Evolutionary conservation across 2,113 vertebrate genomes (phyloP), one percentile per base, ranked within the genome.

Genomic region (Ivindomyrus marchei): DNA sequence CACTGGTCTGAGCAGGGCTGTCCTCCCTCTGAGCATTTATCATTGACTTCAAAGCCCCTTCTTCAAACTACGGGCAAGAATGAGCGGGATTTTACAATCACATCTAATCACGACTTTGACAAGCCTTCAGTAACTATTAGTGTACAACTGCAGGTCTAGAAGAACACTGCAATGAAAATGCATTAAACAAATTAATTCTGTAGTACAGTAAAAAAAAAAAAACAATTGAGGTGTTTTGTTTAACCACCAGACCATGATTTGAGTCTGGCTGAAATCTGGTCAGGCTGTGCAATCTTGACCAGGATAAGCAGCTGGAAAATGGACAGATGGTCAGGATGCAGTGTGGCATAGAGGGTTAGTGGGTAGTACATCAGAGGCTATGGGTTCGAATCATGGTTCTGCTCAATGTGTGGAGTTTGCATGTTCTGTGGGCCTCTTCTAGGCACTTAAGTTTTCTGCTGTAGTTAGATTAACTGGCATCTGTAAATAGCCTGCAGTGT

Each of bases 41-140:
- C 88, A 96, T 95, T 10, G 96, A 96, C 91, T 95, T 96, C 89
- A 97, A 91, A 36, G 96, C 95, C 15, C 96, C 96, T 89, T 97
- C 96, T 93, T 97, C 96, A 94, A 97, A 96, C 96, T 97, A 89
- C 39, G 88, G 90, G 49, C 93, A 47, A 66, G 21, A 77, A 31
- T 88, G 84, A 17, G 27, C 21, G 17, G 15, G 66, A 27, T 46
- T 9, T 87, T 46, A 58, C 10, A 85, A 85, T 45, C 31, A 31
- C 27, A 53, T 19, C 31, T 21, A 15, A 86, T 85, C 21, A 86
- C 4, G 3, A 86, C 74, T 80, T 15, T 42, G 15, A 1, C 13
- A 42, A 39, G 74, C 74, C 36, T 80, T 80, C 10, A 17, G n/a
- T 80, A 80, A 77, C 5, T 77, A 77, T 17, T 17, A 77, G 0